Percentiles rank a stretch among this genome's conserved stretches.
Conservation (phyloP, 2,113 vertebrate species). For the Mungos mungo region DNA sequence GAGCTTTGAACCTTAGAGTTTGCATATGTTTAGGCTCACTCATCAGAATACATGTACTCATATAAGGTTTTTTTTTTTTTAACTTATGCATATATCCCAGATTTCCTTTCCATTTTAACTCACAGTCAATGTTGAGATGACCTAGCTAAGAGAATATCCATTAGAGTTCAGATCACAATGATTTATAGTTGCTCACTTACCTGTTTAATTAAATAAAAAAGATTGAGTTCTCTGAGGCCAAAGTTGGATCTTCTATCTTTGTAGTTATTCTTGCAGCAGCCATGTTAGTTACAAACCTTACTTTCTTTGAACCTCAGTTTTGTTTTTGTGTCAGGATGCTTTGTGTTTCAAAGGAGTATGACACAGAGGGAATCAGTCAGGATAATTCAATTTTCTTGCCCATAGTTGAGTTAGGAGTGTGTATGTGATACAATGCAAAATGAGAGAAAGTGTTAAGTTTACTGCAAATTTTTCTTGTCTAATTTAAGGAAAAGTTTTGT, state of each 20-base stretch:
- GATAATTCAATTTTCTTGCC: neutral
- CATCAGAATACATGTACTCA: neutral
- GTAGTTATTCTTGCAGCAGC: neutral
- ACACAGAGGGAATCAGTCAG: neutral
- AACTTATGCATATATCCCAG: neutral
- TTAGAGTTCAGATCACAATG: neutral
- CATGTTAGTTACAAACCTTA: neutral
- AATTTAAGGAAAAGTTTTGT: neutral
- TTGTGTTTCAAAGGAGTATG: neutral
- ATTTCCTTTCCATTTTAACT: neutral
- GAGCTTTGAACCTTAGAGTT: neutral
- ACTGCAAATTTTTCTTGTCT: neutral
- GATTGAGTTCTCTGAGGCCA: neutral
- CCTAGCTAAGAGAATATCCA: neutral
- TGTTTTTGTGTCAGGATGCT: neutral
- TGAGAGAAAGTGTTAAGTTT: neutral
- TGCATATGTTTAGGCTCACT: neutral
- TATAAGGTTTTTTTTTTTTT: rapidly evolving
- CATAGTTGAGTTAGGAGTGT: neutral
- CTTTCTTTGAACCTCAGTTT: neutral
- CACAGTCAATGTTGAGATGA: neutral
- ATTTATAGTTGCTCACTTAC: neutral
- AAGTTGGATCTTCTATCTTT: neutral
- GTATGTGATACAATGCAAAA: neutral
- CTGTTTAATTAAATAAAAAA: neutral